Evolutionary conservation across 2,113 vertebrate genomes (phyloP), one percentile per base, ranked within the genome.

Genomic region (Argyrosomus japonicus): DNA sequence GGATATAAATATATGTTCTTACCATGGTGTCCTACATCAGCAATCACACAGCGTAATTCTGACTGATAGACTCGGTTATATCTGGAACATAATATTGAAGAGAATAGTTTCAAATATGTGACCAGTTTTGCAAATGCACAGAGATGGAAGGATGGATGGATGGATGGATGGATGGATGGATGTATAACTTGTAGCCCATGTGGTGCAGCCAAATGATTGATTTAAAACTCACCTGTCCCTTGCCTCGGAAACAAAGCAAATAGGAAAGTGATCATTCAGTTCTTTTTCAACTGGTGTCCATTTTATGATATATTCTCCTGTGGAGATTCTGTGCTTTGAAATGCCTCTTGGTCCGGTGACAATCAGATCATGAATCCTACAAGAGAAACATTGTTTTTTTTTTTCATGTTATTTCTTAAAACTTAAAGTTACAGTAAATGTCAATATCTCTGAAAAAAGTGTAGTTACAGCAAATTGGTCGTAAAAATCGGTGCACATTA

Each of bases 191-290:
- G 13, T 3, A 50, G 6, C 54, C 5, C 32, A 72, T 45, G 40
- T n/a, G 13, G 19, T 62, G 18, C 5, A 63, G 40, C n/a, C 36
- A 36, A 57, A 7, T 45, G 2, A 15, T 18, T 15, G 3, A 8
- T 75, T 50, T 29, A 9, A 75, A 75, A 68, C 88, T 81, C 23
- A 93, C 91, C 36, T 40, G 40, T 68, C 25, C 18, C 3, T 54
- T 18, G 83, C 90, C 69, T 93, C 89, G 23, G 83, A 92, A 14
- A 91, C 61, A 43, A 93, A 93, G 67, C 91, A 93, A 45, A 94
- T 79, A 7, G 92, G 86, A 48, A 92, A 83, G 56, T 91, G 84
- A 3, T 82, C 83, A 50, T 83, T 77, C 19, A 85, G 1, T 21
- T 91, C 81, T 58, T 84, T 68, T 12, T 68, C 48, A 23, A 45